Base-by-base conservation (phyloP, 2,888 invertebrate genomes). In the Yponomeuta plumbellus region DNA sequence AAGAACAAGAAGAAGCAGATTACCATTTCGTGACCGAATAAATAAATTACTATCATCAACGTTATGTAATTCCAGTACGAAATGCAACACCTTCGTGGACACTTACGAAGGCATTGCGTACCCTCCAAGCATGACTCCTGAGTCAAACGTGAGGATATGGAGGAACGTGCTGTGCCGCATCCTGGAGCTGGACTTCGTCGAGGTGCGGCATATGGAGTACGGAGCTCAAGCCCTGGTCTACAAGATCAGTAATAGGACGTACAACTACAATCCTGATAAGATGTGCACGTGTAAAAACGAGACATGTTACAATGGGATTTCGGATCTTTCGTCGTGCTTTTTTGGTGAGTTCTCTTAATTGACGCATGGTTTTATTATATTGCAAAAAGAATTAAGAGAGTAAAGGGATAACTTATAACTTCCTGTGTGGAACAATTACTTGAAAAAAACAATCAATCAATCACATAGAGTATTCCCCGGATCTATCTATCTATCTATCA, bases 81-180 rank as follows among this genome's bases (percentile, higher is more conserved):
- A 81, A 59, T 97, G 97, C 80, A 95, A 95, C 77, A 87, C 92
- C 3, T 87, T 96, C 20, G 92, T 91, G 71, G 94, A 96, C 21
- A 79, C 92, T 0, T 95, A 94, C 70, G 97, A 97, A 78, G 97
- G 96, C 0, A 92, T 94, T 0, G 80, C 94, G 1, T 96, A 95
- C 73, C 95, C 96, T 0, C 83, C 92, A 1, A 85, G 92, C 63
- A 74, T 97, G 66, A 80, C 83, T 5, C 81, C 87, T 26, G 89
- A 87, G 0, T 88, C 86, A 0, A 78, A 83, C 0, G 88, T 97
- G 69, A 84, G 92, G 20, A 78, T 96, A 10, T 97, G 94, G 81
- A 92, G 96, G 26, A 94, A 94, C 72, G 93, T 96, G 0, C 94
- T 97, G 75, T 97, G 97, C 80, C 92, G 96, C 62, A 92, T 94